A percentile compares a stretch with the other conserved stretches of the same genome.
phyloP scores from a whole-genome alignment of 2,888 invertebrate genomes.

The Bellardia bayeri region DNA sequence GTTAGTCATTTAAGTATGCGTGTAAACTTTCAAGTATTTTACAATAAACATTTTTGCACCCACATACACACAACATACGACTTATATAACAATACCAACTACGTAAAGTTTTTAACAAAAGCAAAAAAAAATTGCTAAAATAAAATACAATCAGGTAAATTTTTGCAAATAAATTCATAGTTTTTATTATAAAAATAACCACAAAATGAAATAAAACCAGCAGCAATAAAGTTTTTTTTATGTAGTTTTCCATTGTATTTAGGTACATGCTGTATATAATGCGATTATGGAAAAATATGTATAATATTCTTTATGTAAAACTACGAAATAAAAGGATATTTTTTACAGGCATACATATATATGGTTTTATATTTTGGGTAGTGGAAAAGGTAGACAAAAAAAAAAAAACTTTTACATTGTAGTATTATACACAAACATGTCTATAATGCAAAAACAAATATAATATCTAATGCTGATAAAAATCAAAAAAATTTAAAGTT shows the following conservation, averaged over 20 bases:
- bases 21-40: constrained; percentile 68
- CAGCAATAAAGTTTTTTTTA: constrained; percentile 31
- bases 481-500: constrained; percentile 11
- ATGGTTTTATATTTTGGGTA: constrained; percentile 6
- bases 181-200: constrained; percentile 32
- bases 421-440: constrained; percentile 31
- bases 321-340: constrained; percentile 13
- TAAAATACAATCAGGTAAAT: constrained; percentile 45
- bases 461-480: constrained; percentile 17
- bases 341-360: not conserved
- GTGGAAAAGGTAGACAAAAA: constrained; percentile 6
- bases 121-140: not conserved
- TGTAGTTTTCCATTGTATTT: constrained; percentile 33
- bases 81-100: not conserved
- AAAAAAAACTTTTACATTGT: not conserved
- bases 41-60: constrained; percentile 33
- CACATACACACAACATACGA: constrained; percentile 12
- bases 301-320: constrained; percentile 43
- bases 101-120: constrained; percentile 4
- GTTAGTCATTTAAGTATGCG: constrained; percentile 66
- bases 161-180: constrained; percentile 53
- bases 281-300: constrained; percentile 61
- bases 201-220: constrained; percentile 14
- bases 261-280: constrained; percentile 58
- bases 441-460: not conserved